phyloP scores from a whole-genome alignment of 2,888 invertebrate species.

The Zhengitettix transpicula region DNA sequence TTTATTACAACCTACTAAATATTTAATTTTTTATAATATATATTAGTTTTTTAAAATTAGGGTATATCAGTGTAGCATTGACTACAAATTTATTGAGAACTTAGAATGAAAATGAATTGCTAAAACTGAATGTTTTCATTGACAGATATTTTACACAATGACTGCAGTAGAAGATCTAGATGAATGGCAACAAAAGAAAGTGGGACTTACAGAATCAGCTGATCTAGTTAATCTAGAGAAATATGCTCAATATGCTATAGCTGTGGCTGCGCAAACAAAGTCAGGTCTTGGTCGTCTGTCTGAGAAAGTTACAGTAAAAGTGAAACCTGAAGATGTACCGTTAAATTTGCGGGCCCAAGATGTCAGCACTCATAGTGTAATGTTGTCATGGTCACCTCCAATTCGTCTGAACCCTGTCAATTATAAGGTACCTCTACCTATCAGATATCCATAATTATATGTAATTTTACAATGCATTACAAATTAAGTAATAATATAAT shows the following conservation, averaged over 20 bases:
- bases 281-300: constrained; percentile 71
- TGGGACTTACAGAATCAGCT: constrained; percentile 75
- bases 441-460: neutral
- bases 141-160: constrained; percentile 72
- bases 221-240: constrained; percentile 80
- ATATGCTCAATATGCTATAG: constrained; percentile 79
- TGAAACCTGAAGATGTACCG: constrained; percentile 86
- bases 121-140: neutral
- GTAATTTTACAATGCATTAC: neutral
- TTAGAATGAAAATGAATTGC: too few relatives aligned
- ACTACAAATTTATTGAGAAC: too few relatives aligned
- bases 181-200: constrained; percentile 75
- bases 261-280: constrained; percentile 72
- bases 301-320: constrained; percentile 76
- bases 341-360: constrained; percentile 74
- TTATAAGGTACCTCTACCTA: constrained; percentile 40
- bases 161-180: constrained; percentile 85
- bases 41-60: too few relatives aligned
- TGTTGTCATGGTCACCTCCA: constrained; percentile 77
- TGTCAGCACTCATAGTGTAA: constrained; percentile 87
- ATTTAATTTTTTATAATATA: too few relatives aligned
- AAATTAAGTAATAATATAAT: neutral
- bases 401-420: constrained; percentile 74
- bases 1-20: too few relatives aligned
- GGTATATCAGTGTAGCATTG: too few relatives aligned